Conservation (phyloP, 2,113 vertebrate genomes). For the Felis chaus region DNA sequence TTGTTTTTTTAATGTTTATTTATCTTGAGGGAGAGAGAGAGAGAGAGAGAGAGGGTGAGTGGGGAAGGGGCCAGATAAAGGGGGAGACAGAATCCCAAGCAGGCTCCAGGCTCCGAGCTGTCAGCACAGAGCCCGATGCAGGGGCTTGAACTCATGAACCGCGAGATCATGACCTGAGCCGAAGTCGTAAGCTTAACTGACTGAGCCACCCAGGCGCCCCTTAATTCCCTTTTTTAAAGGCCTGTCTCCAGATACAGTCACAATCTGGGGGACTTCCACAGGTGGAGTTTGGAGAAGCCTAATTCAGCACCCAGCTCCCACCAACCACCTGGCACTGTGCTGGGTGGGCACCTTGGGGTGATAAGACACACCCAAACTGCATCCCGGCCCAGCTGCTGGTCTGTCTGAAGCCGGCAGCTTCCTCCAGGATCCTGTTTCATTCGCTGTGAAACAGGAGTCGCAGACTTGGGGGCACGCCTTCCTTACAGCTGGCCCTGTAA, state of each 20-base stretch:
- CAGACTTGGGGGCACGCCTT: accelerated
- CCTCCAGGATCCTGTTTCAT: neutral
- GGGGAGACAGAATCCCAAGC: too few relatives aligned
- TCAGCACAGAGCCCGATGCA: too few relatives aligned
- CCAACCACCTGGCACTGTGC: neutral
- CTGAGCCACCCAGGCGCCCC: too few relatives aligned
- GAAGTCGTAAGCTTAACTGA: too few relatives aligned
- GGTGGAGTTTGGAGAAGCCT: neutral
- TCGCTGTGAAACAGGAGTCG: accelerated
- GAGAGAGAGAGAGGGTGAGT: too few relatives aligned
- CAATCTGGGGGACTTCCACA: neutral
- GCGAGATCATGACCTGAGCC: too few relatives aligned
- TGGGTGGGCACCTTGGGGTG: neutral
- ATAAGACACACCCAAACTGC: neutral
- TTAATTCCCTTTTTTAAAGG: neutral
- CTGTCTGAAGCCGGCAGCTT: accelerated
- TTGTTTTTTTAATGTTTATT: too few relatives aligned
- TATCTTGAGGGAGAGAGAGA: too few relatives aligned
- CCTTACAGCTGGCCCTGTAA: neutral
- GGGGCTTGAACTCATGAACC: too few relatives aligned
- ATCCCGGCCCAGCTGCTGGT: neutral
- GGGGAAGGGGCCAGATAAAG: too few relatives aligned
- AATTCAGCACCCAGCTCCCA: neutral
- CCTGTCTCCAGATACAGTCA: neutral
- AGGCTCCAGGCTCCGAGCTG: too few relatives aligned